Base-by-base conservation (phyloP, 1,140 invertebrate genomes). In the Aethina tumida region DNA sequence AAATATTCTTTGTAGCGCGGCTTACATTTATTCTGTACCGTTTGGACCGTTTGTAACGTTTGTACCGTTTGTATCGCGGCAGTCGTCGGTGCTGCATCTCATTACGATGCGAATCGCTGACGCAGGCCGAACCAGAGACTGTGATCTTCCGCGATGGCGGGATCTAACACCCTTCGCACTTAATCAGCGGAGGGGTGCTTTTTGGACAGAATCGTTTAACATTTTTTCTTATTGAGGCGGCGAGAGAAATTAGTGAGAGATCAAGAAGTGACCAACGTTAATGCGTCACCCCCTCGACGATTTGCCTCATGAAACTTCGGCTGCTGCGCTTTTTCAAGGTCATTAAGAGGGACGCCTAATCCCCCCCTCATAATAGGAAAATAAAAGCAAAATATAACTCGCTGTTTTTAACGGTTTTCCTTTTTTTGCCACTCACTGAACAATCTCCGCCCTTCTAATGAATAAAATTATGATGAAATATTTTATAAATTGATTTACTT, bases 311-410 rank as follows among this genome's bases (percentile, higher is more conserved):
- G 2, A 26, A 27, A 13, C 28, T 28, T 27, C 20, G 28, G 17
- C 35, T 36, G 14, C 35, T 10, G 35, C 12, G n/a, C 35, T 24
- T 10, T 36, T 18, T 12, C 40, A 42, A 42, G 40, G 40, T 42
- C 34, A 32, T 35, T 37, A 37, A 18, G 35, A 14, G 33, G 40
- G 33, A 22, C 22, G 25, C 26, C 25, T 42, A 35, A 42, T 36
- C 40, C 40, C 35, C 35, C 40, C 35, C 35, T 37, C 20, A 37
- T 42, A 42, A 42, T 42, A 42, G 33, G 34, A 42, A 42, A 42
- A 42, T 42, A 42, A 42, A 29, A 42, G 40, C 40, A 35, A 42
- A 42, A 37, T 42, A 36, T 42, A 22, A 26, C 35, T 22, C 35
- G 35, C 35, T 26, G 24, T 26, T 36, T 36, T 36, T 28, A 36